Conservation (phyloP, 2,888 invertebrate genomes). For the Eurytoma adleriae region DNA sequence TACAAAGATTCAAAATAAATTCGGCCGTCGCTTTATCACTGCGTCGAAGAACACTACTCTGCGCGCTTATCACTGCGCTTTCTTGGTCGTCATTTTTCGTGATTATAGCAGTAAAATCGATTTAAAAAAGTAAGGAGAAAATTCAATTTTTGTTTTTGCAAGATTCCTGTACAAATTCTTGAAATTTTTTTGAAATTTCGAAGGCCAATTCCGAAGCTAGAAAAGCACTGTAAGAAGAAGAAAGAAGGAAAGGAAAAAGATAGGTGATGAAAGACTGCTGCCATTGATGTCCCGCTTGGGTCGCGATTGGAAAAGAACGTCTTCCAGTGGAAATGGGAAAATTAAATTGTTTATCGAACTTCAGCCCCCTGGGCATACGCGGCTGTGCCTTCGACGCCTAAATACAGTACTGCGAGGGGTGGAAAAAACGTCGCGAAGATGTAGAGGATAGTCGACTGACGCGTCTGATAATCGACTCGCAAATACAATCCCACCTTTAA, state of each 20-base stretch:
- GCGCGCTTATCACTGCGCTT: no score
- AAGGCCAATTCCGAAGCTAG: background rate
- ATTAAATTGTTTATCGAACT: slow-evolving; percentile 63
- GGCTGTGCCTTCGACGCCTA: background rate
- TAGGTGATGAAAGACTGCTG: background rate
- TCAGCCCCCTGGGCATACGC: background rate
- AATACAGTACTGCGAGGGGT: background rate
- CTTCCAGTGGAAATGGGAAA: slow-evolving; percentile 58
- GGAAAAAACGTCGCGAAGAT: background rate
- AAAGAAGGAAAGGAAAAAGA: background rate
- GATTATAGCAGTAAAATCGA: no score
- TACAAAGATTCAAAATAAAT: no score
- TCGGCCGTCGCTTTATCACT: no score
- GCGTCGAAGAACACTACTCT: no score
- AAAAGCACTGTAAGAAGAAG: background rate
- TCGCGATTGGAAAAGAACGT: slow-evolving; percentile 38
- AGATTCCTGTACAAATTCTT: no score
- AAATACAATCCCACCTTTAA: background rate
- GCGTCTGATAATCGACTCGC: background rate
- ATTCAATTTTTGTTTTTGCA: no score
- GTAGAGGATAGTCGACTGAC: background rate
- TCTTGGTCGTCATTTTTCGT: no score
- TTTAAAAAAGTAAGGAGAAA: no score
- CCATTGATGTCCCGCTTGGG: slow-evolving; percentile 5
- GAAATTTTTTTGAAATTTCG: background rate